Percentiles rank a stretch among this genome's conserved stretches.
These are phyloP conservation scores for Saxicola maurus DNA, from an alignment of 2,797 vertebrate species.

Conservation along the genomic window DNA sequence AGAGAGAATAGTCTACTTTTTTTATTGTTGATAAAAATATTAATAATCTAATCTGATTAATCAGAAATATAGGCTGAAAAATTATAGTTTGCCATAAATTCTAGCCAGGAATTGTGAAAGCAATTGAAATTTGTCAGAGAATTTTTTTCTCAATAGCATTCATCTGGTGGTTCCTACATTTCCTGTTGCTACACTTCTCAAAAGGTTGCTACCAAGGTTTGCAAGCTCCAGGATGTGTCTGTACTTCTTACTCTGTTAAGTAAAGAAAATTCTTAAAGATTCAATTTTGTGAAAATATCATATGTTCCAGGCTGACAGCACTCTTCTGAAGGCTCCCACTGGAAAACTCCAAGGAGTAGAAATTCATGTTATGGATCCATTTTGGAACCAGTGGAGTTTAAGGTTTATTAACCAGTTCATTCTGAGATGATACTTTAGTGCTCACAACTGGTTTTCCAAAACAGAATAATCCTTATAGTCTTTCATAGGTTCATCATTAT, in stretches of 20 bases:
- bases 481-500: not conserved
- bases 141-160: not conserved
- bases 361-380: not conserved
- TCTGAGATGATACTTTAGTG: accelerated
- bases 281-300: not conserved
- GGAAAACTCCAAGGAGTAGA: not conserved
- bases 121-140: not conserved
- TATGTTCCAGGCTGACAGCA: not conserved
- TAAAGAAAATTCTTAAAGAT: not conserved
- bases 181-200: not conserved
- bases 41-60: not conserved
- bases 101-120: not conserved
- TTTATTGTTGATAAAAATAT: not conserved
- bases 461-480: not conserved
- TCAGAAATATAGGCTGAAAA: not conserved
- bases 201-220: not conserved
- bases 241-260: not conserved
- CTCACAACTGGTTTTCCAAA: not conserved
- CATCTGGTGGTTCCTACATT: not conserved
- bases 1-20: not conserved
- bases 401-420: not conserved
- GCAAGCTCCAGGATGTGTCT: not conserved
- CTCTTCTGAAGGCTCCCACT: not conserved
- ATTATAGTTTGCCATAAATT: not conserved
- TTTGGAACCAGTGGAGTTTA: not conserved